These are phyloP conservation scores for Chaetoderma sp. DNA, from an alignment of 2,888 invertebrate genomes.

Conservation along the genomic window DNA sequence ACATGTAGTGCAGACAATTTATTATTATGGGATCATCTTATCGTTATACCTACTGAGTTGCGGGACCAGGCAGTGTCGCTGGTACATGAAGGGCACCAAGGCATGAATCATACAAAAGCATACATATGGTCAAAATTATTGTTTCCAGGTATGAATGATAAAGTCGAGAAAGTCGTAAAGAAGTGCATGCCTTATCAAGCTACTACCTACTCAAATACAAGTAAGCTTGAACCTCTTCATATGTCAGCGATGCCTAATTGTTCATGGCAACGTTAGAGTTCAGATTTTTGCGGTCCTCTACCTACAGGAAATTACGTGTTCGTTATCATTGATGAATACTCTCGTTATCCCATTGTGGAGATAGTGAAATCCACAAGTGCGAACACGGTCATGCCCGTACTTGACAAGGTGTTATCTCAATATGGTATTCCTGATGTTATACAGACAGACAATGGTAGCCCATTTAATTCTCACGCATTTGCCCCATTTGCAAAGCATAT, in stretches of 20 bases:
- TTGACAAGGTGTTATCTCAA: constrained; percentile 11
- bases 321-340: constrained; percentile 17
- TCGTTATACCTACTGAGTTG: neutral
- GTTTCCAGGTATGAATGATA: constrained; percentile 23
- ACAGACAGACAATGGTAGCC: constrained; percentile 27
- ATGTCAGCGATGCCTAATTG: constrained; percentile 31
- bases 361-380: constrained; percentile 22
- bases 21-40: neutral
- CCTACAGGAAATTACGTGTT: constrained; percentile 18
- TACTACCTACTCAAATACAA: constrained; percentile 6
- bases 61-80: constrained; percentile 5
- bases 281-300: constrained; percentile 33
- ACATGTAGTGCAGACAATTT: neutral
- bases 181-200: constrained; percentile 23
- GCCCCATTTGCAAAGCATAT: neutral
- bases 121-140: constrained; percentile 40
- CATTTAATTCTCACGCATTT: constrained; percentile 6
- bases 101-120: constrained; percentile 19
- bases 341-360: constrained; percentile 24
- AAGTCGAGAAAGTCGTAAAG: constrained; percentile 12
- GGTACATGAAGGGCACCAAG: constrained; percentile 32
- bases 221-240: constrained; percentile 27
- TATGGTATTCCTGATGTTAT: constrained; percentile 24
- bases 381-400: constrained; percentile 23
- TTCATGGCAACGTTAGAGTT: constrained; percentile 29